Evolutionary conservation across 1,140 invertebrate genomes (phyloP).

Genomic region (Anoplolepis gracilipes): DNA sequence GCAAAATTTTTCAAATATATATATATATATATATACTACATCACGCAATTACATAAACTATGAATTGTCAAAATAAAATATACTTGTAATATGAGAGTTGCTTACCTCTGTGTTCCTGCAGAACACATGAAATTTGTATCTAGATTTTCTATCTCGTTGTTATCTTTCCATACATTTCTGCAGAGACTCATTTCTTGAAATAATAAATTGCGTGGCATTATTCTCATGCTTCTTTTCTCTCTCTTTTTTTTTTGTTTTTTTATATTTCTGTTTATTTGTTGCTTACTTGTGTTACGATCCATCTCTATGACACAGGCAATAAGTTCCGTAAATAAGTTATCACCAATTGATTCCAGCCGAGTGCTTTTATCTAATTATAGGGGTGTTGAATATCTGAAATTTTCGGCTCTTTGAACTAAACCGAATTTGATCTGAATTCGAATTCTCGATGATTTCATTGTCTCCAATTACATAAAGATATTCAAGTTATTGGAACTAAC

Average conservation of each 20-base stretch:
- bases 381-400: not conserved
- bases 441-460: not conserved
- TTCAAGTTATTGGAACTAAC: not conserved
- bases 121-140: not conserved
- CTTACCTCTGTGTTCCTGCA: not conserved
- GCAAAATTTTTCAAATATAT: not conserved
- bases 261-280: not conserved
- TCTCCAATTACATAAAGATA: not conserved
- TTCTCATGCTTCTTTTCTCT: not conserved
- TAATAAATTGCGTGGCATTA: slow-evolving; percentile 7
- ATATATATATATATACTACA: no score
- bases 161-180: slow-evolving; percentile 14
- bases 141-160: not conserved
- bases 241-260: not conserved
- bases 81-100: not conserved
- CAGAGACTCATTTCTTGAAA: not conserved
- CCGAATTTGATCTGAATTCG: slow-evolving; percentile 5
- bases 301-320: not conserved
- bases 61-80: not conserved
- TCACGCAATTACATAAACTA: not conserved
- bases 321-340: slow-evolving; percentile 26
- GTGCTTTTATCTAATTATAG: not conserved
- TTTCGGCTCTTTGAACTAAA: not conserved
- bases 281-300: not conserved
- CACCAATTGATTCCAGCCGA: not conserved